These are phyloP conservation scores for Nomada ruficornis DNA, from an alignment of 2,888 invertebrate species.

Conservation along the genomic window DNA sequence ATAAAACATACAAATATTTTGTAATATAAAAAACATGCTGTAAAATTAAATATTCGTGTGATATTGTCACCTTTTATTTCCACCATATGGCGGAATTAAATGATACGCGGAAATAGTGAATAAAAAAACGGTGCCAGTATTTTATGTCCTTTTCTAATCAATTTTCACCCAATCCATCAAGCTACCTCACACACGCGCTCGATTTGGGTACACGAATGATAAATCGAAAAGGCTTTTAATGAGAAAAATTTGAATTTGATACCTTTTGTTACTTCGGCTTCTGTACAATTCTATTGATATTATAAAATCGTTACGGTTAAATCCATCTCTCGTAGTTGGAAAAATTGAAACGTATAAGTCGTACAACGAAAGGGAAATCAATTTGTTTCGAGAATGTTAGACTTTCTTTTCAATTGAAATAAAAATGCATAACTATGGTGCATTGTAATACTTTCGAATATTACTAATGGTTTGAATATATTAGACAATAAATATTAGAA, in stretches of 20 bases:
- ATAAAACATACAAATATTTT: background rate
- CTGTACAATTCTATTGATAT: background rate
- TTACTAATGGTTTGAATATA: too few relatives aligned
- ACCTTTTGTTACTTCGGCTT: background rate
- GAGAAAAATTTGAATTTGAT: conserved; percentile 15
- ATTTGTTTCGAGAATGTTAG: background rate
- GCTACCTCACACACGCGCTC: conserved; percentile 12
- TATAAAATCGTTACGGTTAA: background rate
- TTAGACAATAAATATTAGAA: background rate
- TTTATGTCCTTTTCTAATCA: conserved; percentile 27
- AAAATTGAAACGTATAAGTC: background rate
- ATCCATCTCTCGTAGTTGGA: background rate
- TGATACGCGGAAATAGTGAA: background rate
- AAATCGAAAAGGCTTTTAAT: conserved; percentile 4
- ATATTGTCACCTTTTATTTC: background rate
- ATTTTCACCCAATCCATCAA: conserved; percentile 36
- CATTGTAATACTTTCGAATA: background rate
- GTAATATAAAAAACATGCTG: background rate
- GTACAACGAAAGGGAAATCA: background rate
- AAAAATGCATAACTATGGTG: background rate
- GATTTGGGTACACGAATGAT: background rate
- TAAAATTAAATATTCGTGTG: background rate
- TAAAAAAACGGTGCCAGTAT: background rate
- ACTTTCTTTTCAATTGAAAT: background rate
- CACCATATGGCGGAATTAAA: background rate